Evolutionary conservation across 2,113 vertebrate species (phyloP).

Genomic region (Colaptes auratus): DNA sequence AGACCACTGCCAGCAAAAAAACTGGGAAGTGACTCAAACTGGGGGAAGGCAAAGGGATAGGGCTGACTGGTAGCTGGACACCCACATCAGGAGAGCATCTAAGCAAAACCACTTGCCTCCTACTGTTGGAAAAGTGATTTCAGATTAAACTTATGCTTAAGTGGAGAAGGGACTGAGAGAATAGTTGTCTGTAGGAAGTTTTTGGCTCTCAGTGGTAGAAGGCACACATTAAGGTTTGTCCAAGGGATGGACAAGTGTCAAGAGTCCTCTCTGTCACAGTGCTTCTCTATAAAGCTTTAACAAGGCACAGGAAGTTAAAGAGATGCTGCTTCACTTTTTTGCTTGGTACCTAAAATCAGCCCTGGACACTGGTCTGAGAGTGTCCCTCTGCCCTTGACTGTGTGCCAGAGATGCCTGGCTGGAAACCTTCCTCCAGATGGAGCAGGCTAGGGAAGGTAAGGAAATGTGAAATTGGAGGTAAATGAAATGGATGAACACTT

Average conservation of each 20-base stretch:
- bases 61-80: constrained; percentile 22
- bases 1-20: not conserved
- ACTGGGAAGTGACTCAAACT: constrained; percentile 41
- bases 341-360: not conserved
- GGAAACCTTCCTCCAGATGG: constrained; percentile 36
- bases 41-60: constrained; percentile 18
- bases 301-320: not conserved
- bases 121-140: not conserved
- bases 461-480: not conserved
- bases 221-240: not conserved
- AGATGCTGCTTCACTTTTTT: not conserved
- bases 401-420: constrained; percentile 5
- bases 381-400: not conserved
- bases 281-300: not conserved
- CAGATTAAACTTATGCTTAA: constrained; percentile 24
- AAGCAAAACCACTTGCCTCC: not conserved
- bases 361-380: not conserved
- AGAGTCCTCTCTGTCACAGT: not conserved
- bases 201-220: not conserved
- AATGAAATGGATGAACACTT: not conserved
- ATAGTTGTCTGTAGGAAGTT: constrained; percentile 1
- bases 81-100: constrained; percentile 51
- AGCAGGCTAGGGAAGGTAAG: not conserved
- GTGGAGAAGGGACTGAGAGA: not conserved
- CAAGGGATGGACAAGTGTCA: not conserved